Conservation (phyloP, 2,113 vertebrate species). For the Laterallus jamaicensis region DNA sequence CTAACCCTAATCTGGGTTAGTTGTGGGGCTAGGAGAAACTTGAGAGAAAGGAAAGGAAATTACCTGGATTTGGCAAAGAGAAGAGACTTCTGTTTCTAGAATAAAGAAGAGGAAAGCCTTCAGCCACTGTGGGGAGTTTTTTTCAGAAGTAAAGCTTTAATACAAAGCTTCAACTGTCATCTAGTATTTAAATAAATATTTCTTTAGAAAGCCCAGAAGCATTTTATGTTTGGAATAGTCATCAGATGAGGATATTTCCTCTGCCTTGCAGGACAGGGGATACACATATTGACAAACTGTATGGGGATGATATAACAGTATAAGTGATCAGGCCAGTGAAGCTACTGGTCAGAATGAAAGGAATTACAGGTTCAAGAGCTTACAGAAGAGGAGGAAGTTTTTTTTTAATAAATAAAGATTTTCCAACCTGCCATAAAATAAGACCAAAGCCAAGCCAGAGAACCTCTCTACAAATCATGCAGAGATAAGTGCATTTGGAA, state of each 20-base stretch:
- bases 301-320: neutral
- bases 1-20: neutral
- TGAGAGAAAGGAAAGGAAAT: slow-evolving; percentile 32
- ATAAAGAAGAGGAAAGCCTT: slow-evolving; percentile 52
- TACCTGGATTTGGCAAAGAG: slow-evolving; percentile 58
- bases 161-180: neutral
- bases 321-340: neutral
- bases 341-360: neutral
- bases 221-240: slow-evolving; percentile 36
- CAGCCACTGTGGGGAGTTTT: neutral
- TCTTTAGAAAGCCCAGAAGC: slow-evolving; percentile 28
- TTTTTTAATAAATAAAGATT: neutral
- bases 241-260: slow-evolving; percentile 16
- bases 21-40: neutral
- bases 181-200: neutral
- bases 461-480: neutral
- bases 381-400: neutral
- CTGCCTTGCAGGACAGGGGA: neutral
- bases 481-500: neutral
- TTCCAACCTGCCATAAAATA: neutral
- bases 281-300: neutral
- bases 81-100: slow-evolving; percentile 49
- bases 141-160: slow-evolving; percentile 20
- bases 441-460: neutral
- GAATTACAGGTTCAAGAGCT: neutral